Evolutionary conservation across 2,888 invertebrate genomes (phyloP).

Genomic region (Apotomis turbidana): DNA sequence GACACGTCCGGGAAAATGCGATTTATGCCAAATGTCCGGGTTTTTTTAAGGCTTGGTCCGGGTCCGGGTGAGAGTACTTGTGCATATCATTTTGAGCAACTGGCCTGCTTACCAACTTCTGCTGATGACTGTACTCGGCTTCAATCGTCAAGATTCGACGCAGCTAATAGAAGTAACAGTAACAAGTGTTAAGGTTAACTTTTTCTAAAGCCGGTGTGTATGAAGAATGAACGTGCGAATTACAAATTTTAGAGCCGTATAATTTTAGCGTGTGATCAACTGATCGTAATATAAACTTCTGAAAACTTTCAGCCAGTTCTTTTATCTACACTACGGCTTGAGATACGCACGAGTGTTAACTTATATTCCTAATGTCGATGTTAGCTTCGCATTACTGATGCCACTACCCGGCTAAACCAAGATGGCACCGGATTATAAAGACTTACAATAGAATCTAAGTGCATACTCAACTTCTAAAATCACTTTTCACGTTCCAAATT

Average conservation of each 20-base stretch:
- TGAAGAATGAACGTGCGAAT: conserved; percentile 8
- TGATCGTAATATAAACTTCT: not conserved
- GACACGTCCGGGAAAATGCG: too few relatives aligned
- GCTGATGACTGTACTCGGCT: not conserved
- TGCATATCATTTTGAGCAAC: too few relatives aligned
- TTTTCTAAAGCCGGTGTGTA: not conserved
- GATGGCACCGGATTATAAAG: not conserved
- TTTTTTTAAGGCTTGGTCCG: too few relatives aligned
- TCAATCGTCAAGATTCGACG: conserved; percentile 13
- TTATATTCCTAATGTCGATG: conserved; percentile 7
- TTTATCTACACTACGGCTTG: not conserved
- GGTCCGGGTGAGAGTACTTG: too few relatives aligned
- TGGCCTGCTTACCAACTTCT: too few relatives aligned
- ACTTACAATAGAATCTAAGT: not conserved
- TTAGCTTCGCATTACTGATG: conserved; percentile 5
- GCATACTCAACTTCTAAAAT: conserved; percentile 16
- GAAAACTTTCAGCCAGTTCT: not conserved
- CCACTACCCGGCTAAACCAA: not conserved
- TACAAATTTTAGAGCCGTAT: not conserved
- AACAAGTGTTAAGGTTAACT: not conserved
- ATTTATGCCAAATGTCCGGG: too few relatives aligned
- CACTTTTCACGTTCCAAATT: conserved; percentile 37
- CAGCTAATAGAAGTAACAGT: conserved; percentile 31
- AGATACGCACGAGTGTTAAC: conserved; percentile 12
- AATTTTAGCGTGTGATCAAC: not conserved